Evolutionary conservation across 2,113 vertebrate species (phyloP), one percentile per base, ranked within the genome.

Genomic region (Spermophilus dauricus): DNA sequence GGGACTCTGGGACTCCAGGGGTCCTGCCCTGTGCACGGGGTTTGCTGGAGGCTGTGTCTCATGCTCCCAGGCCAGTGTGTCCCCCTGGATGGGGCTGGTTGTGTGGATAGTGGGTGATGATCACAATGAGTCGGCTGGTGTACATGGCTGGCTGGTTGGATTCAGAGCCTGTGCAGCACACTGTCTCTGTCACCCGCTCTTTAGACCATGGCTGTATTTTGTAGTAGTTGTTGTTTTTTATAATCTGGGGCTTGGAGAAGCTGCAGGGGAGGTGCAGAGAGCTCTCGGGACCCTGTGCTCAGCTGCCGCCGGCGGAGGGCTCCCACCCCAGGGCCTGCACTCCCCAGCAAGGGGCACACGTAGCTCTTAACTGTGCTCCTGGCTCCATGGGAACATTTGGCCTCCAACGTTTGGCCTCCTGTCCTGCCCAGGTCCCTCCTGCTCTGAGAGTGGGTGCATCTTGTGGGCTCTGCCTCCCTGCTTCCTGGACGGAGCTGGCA

Each of bases 291-390:
- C 7, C n/a, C 9, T 53, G 26, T 11, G 17, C 3, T 16, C 34
- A 1, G 12, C 13, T 8, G 1, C 34, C 3, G 0, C 2, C 26
- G 26, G 37, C 4, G n/a, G 42, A 28, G 14, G 1, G n/a, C 8
- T 6, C 20, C 4, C n/a, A 2, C 0, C 1, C 5, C 0, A 11
- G 34, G 4, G 4, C 1, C 1, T 6, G 6, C 7, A 16, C 7
- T 37, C 4, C 1, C 3, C 16, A 24, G 2, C 2, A 1, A 24
- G 13, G 16, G 3, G 10, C 2, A 26, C 3, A 12, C 11, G 3
- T 8, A 8, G 7, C 24, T 11, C 0, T 5, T 32, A 5, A 2
- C 53, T 1, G 0, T 32, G 30, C 28, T 2, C 30, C 32, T 17
- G 51, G 6, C 20, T 11, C 2, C 13, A 14, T 4, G 32, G 2